A percentile compares a stretch with the other conserved stretches of the same genome.
Evolutionary conservation across 2,888 invertebrate genomes (phyloP).

Genomic region (Oscheius myriophilus): DNA sequence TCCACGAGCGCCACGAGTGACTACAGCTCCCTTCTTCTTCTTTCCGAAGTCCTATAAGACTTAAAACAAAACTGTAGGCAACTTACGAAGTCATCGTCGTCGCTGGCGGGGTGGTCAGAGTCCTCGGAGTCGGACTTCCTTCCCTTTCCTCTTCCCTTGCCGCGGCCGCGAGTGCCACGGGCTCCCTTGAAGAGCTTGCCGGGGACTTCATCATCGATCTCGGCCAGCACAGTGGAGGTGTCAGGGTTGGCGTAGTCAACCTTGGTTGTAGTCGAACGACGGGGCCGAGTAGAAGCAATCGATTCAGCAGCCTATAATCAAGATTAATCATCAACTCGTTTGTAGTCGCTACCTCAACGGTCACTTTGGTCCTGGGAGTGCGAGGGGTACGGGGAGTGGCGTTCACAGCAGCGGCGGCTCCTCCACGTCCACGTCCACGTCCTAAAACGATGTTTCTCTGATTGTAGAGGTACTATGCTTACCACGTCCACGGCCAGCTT

Average conservation of each 20-base stretch:
- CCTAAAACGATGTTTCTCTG: slow-evolving; percentile 19
- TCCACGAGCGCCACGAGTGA: slow-evolving; percentile 21
- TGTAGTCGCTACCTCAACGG: slow-evolving; percentile 6
- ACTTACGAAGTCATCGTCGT: slow-evolving; percentile 45
- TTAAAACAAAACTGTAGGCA: neutral
- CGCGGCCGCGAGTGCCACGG: slow-evolving; percentile 36
- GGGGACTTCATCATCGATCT: slow-evolving; percentile 68
- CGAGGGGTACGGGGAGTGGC: slow-evolving; percentile 23
- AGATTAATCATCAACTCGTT: neutral
- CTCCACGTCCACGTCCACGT: slow-evolving; percentile 54
- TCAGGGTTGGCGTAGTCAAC: slow-evolving; percentile 68
- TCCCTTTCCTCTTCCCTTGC: slow-evolving; percentile 32
- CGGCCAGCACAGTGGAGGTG: slow-evolving; percentile 59
- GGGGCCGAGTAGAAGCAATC: slow-evolving; percentile 60
- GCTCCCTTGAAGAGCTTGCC: slow-evolving; percentile 60
- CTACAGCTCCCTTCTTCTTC: slow-evolving; percentile 36
- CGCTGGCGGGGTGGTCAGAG: slow-evolving; percentile 30
- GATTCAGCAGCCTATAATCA: slow-evolving; percentile 41
- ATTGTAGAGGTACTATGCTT: neutral
- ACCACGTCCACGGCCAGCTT: slow-evolving; percentile 42
- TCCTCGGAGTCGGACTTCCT: slow-evolving; percentile 29
- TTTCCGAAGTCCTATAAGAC: slow-evolving; percentile 44
- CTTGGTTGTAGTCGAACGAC: slow-evolving; percentile 61
- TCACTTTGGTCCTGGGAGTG: slow-evolving; percentile 30
- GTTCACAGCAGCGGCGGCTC: slow-evolving; percentile 30